Conservation (phyloP, 2,797 vertebrate genomes). For the Gephyroberyx darwinii region DNA sequence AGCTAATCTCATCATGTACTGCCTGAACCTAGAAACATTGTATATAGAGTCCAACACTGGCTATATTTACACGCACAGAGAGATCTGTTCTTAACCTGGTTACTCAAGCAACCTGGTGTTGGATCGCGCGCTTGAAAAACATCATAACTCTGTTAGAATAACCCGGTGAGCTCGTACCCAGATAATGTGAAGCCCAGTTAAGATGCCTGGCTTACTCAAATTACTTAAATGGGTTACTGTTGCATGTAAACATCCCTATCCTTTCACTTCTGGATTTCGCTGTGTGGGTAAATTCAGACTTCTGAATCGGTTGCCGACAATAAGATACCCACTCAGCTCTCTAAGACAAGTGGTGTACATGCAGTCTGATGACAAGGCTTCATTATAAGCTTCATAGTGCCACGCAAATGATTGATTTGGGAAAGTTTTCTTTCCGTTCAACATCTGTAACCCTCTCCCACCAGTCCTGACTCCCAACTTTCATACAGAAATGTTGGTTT, state of each 20-base stretch:
- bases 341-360: slow-evolving; percentile 5
- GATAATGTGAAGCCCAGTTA: neutral
- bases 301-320: slow-evolving; percentile 1
- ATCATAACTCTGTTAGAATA: slow-evolving; percentile 14
- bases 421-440: no score
- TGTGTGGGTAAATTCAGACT: neutral
- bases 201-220: neutral
- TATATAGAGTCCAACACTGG: slow-evolving; percentile 66
- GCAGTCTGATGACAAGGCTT: slow-evolving; percentile 7
- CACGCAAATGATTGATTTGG: slow-evolving; percentile 30
- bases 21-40: slow-evolving; percentile 62
- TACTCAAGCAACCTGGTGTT: slow-evolving; percentile 24
- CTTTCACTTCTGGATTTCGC: no score
- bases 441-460: slow-evolving; percentile 9
- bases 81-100: slow-evolving; percentile 33
- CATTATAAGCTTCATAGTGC: slow-evolving; percentile 32
- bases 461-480: slow-evolving; percentile 12
- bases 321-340: slow-evolving; percentile 8
- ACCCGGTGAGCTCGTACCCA: slow-evolving; percentile 8
- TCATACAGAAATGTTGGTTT: no score
- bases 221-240: no score
- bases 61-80: slow-evolving; percentile 72
- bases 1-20: slow-evolving; percentile 67
- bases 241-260: no score
- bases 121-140: slow-evolving; percentile 17